These are phyloP conservation scores for Lasius platythorax DNA, from an alignment of 2,888 invertebrate genomes.

Conservation along the genomic window DNA sequence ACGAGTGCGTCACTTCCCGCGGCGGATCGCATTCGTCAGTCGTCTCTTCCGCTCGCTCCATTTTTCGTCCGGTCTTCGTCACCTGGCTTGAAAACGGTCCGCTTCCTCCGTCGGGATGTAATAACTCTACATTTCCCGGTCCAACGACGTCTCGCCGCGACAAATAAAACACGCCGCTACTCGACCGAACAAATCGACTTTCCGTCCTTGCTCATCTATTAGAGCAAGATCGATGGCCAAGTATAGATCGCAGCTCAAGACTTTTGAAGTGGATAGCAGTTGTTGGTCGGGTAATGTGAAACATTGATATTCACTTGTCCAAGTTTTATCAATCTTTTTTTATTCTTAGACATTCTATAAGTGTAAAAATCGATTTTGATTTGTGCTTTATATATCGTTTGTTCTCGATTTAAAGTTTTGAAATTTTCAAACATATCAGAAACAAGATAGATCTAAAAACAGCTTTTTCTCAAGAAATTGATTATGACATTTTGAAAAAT, in stretches of 20 bases:
- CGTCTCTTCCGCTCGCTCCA: constrained; percentile 64
- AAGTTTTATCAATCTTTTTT: constrained; percentile 15
- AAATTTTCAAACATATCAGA: not conserved
- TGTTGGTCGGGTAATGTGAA: constrained; percentile 1
- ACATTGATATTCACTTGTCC: constrained; percentile 25
- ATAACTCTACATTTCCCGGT: constrained; percentile 77
- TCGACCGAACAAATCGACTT: constrained; percentile 66
- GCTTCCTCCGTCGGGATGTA: constrained; percentile 67
- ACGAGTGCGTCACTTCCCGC: constrained; percentile 67
- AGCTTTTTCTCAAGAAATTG: not conserved
- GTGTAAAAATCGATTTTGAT: not conserved
- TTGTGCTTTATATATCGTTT: not conserved
- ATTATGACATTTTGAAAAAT: no score
- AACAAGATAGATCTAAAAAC: not conserved
- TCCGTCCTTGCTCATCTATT: constrained; percentile 57
- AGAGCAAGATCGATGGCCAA: constrained; percentile 53
- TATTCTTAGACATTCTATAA: not conserved
- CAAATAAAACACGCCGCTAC: constrained; percentile 72
- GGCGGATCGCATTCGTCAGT: constrained; percentile 75
- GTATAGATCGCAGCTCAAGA: constrained; percentile 31
- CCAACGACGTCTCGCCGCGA: constrained; percentile 66
- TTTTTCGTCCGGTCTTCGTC: constrained; percentile 64
- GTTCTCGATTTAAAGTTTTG: not conserved
- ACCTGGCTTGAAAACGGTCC: constrained; percentile 57
- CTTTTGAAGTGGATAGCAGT: constrained; percentile 32